Percentiles rank a stretch among this genome's conserved stretches.
Conservation (phyloP, 1,140 invertebrate species). For the Bradynema listronoti region DNA sequence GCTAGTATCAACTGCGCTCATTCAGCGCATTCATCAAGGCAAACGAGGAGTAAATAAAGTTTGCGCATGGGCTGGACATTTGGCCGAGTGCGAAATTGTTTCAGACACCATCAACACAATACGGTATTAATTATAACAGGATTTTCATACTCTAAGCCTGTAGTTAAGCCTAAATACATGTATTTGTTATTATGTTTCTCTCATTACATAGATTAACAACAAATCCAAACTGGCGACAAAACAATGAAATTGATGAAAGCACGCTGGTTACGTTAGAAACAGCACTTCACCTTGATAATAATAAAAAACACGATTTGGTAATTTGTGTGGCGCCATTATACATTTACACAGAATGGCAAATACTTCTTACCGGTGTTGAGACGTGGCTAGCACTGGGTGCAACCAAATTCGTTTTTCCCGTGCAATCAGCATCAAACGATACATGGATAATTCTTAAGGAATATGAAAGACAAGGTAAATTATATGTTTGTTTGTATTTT, state of each 20-base stretch:
- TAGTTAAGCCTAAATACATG: neutral
- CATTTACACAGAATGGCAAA: constrained; percentile 57
- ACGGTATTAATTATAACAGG: constrained; percentile 10
- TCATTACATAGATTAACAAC: neutral
- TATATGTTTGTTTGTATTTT: constrained; percentile 7
- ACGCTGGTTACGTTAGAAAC: constrained; percentile 15
- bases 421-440: constrained; percentile 52
- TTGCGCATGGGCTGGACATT: constrained; percentile 53
- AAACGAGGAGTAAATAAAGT: constrained; percentile 53
- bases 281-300: constrained; percentile 7
- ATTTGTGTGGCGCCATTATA: constrained; percentile 57
- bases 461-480: constrained; percentile 46
- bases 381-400: constrained; percentile 55
- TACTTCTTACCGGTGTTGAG: constrained; percentile 52
- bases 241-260: neutral
- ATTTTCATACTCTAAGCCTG: neutral
- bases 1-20: constrained; percentile 29
- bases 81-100: constrained; percentile 52
- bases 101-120: constrained; percentile 17
- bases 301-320: constrained; percentile 30
- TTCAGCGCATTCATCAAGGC: constrained; percentile 48
- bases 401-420: constrained; percentile 53
- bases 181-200: neutral
- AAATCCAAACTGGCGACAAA: no score
- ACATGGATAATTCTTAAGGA: constrained; percentile 45